Percentiles rank a stretch among this genome's conserved stretches.
Evolutionary conservation across 1,140 invertebrate genomes (phyloP).

Genomic region (Zaprionus camerounensis): DNA sequence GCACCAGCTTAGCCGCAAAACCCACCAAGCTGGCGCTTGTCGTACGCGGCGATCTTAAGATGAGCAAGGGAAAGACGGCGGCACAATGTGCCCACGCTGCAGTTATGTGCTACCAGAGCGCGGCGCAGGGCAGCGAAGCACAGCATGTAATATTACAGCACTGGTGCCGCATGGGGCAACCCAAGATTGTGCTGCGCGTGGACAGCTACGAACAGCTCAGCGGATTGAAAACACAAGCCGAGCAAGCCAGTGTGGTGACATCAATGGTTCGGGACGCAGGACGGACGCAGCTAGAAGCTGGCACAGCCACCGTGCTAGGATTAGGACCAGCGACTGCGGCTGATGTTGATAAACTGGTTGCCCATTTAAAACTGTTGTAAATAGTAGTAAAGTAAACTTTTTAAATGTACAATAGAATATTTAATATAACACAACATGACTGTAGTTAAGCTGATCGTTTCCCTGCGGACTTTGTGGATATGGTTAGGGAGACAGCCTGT

Average conservation of each 20-base stretch:
- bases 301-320: constrained; percentile 90
- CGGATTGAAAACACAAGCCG: constrained; percentile 85
- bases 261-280: constrained; percentile 91
- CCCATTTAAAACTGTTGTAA: constrained; percentile 89
- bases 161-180: constrained; percentile 90
- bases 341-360: constrained; percentile 89
- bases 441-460: constrained; percentile 36
- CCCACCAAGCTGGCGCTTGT: constrained; percentile 90
- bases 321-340: constrained; percentile 89
- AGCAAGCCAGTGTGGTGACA: constrained; percentile 86
- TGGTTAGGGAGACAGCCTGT: constrained; percentile 80
- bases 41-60: constrained; percentile 90
- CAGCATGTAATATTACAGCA: constrained; percentile 84
- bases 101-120: constrained; percentile 87
- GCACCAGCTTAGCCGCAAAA: constrained; percentile 33
- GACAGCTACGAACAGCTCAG: constrained; percentile 85
- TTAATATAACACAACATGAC: constrained; percentile 34
- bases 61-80: constrained; percentile 93
- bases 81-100: constrained; percentile 93
- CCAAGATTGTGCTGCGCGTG: constrained; percentile 89
- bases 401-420: constrained; percentile 31
- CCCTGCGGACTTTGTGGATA: constrained; percentile 61
- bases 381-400: constrained; percentile 11
- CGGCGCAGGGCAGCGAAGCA: constrained; percentile 84
- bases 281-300: constrained; percentile 88